A percentile compares a stretch with the other conserved stretches of the same genome.
phyloP scores from a whole-genome alignment of 2,888 invertebrate genomes.

The Spisula subtruncata region DNA sequence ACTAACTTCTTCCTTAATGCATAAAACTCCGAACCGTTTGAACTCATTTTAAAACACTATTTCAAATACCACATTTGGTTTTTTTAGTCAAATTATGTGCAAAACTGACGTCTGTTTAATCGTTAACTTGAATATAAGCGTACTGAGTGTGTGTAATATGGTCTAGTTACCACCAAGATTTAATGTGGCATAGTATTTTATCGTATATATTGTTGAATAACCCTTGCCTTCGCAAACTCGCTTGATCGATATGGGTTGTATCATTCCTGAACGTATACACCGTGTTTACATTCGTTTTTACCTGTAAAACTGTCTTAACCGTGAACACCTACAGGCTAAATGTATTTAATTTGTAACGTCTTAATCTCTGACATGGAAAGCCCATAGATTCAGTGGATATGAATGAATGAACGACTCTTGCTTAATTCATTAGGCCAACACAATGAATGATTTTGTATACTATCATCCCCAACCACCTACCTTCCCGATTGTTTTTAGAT shows the following conservation, averaged over 20 bases:
- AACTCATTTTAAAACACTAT: slow-evolving; percentile 35
- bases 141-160: slow-evolving; percentile 26
- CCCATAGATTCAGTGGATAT: too few species aligned
- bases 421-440: too few species aligned
- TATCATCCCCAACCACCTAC: too few species aligned
- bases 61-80: not conserved
- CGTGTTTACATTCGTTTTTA: too few species aligned
- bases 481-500: too few species aligned
- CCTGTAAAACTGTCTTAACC: too few species aligned
- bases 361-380: too few species aligned
- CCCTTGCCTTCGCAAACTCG: not conserved
- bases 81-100: not conserved
- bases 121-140: slow-evolving; percentile 33
- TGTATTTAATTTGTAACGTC: too few species aligned
- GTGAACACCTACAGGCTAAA: too few species aligned
- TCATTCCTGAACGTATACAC: too few species aligned
- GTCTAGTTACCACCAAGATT: slow-evolving; percentile 36
- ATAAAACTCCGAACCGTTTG: slow-evolving; percentile 57
- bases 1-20: slow-evolving; percentile 71
- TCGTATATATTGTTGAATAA: slow-evolving; percentile 28
- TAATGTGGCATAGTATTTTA: slow-evolving; percentile 23
- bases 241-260: slow-evolving; percentile 31
- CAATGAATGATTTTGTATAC: too few species aligned
- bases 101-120: slow-evolving; percentile 13
- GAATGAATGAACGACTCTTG: too few species aligned